Evolutionary conservation across 2,797 vertebrate genomes (phyloP), one percentile per base, ranked within the genome.

Genomic region (Dipus sagitta): DNA sequence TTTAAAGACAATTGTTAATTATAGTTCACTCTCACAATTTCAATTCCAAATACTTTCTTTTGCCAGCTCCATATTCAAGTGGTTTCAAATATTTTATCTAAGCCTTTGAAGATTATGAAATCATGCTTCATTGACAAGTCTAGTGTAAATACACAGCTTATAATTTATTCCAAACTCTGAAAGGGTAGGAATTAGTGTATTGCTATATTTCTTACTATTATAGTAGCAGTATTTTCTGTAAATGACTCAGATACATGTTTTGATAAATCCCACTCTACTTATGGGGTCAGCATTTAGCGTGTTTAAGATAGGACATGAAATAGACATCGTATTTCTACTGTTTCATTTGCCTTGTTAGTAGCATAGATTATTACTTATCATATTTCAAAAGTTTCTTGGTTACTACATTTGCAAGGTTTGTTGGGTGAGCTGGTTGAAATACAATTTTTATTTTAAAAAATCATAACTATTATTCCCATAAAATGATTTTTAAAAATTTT

Each of bases 381-480:
- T 54, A 32, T 81, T 94, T 3, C 77, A 88, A 92, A 62, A n/a
- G 8, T 87, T 77, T 88, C 60, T 78, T 75, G n/a, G 4, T 77
- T 71, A 72, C 30, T 67, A 34, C 8, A 6, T 72, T 58, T 81
- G 42, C 80, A 52, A 64, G n/a, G 9, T 42, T 70, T 38, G 8
- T 80, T 52, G 64, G 84, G 84, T 72, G 1, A 23, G 54, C n/a
- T 28, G 7, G 10, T 65, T 54, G 15, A 78, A 86, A 72, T 64
- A 82, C 0, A 10, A 82, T 79, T 91, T 84, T 62, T 84, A 67
- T 24, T 52, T 11, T 77, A 74, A 95, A 86, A 89, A 86, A 65
- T 91, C 32, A 12, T 72, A 34, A 47, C 88, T 65, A 72, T 83
- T 87, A 71, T 93, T 96, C 3, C 21, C n/a, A 85, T 38, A 14